phyloP scores from a whole-genome alignment of 2,888 invertebrate species.

The Agriopis leucophaearia region DNA sequence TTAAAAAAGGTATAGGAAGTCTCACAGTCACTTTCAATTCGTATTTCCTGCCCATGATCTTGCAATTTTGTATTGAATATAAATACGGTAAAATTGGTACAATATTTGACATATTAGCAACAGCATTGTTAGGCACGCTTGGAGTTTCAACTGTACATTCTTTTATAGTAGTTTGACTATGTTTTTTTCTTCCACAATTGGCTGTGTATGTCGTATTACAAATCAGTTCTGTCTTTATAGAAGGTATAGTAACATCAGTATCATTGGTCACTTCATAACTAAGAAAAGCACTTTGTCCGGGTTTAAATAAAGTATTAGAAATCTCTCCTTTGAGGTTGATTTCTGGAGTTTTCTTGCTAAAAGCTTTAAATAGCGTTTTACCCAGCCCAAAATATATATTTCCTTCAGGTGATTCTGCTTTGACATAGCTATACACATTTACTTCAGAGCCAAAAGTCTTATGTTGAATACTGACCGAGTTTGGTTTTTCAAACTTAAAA shows the following conservation, averaged over 20 bases:
- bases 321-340: slow-evolving; percentile 42
- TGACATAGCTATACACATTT: slow-evolving; percentile 41
- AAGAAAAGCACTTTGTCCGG: slow-evolving; percentile 40
- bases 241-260: slow-evolving; percentile 39
- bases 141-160: slow-evolving; percentile 36
- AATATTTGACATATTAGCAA: slow-evolving; percentile 34
- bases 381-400: slow-evolving; percentile 42
- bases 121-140: slow-evolving; percentile 41
- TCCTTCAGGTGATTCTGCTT: slow-evolving; percentile 34
- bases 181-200: slow-evolving; percentile 34
- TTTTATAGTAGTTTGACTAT: slow-evolving; percentile 20
- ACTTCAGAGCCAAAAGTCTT: slow-evolving; percentile 41
- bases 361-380: slow-evolving; percentile 47
- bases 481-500: slow-evolving; percentile 43
- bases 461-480: slow-evolving; percentile 40
- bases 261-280: slow-evolving; percentile 44
- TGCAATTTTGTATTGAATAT: slow-evolving; percentile 51
- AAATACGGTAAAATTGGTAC: slow-evolving; percentile 45
- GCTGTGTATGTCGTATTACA: slow-evolving; percentile 42
- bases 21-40: slow-evolving; percentile 46
- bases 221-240: slow-evolving; percentile 44
- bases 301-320: slow-evolving; percentile 36
- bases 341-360: slow-evolving; percentile 41
- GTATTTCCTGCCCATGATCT: slow-evolving; percentile 48
- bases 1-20: slow-evolving; percentile 50